Evolutionary conservation across 2,797 vertebrate genomes (phyloP), one percentile per base, ranked within the genome.

Genomic region (Schizopygopsis malacanthus): DNA sequence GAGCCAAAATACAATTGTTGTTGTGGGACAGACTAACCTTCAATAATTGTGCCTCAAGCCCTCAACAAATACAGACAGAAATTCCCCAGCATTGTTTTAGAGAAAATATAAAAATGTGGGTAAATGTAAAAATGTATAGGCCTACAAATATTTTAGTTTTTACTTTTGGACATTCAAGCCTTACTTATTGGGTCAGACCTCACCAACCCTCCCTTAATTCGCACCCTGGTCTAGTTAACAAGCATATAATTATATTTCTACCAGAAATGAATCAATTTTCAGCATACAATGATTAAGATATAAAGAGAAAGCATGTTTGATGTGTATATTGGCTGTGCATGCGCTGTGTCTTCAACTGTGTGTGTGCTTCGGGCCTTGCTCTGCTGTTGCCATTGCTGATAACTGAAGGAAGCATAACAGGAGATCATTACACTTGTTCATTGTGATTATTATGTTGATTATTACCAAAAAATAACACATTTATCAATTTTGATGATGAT

Each of bases 311-410:
- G 84, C 84, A 85, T 85, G 84, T 43, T 85, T 61, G 52, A 73
- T 73, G 77, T 85, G 76, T 25, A 47, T 37, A 41, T 85, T 85
- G 69, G 56, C 69, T 85, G 69, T 85, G 84, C 56, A 65, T 22
- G 63, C 37, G 18, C 63, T 39, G 63, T 79, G 65, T 75, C 78
- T 12, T 75, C 59, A 73, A 37, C 33, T 73, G 70, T 85, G 84
- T 78, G 67, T 85, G 84, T 20, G 78, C 41, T 84, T 73, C 10
- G n/a, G 84, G 84, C 78, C 84, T 80, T 59, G 54, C 39, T 59
- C 52, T 56, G 83, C 65, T 79, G 52, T 25, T 52, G 37, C 50
- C n/a, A 69, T 73, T 65, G 59, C 82, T 77, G 20, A 67, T 67
- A 37, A 67, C 33, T 56, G 13, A 65, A 39, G 39, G 11, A 63